Evolutionary conservation across 2,797 vertebrate species (phyloP).

Genomic region (Nannoperca australis): DNA sequence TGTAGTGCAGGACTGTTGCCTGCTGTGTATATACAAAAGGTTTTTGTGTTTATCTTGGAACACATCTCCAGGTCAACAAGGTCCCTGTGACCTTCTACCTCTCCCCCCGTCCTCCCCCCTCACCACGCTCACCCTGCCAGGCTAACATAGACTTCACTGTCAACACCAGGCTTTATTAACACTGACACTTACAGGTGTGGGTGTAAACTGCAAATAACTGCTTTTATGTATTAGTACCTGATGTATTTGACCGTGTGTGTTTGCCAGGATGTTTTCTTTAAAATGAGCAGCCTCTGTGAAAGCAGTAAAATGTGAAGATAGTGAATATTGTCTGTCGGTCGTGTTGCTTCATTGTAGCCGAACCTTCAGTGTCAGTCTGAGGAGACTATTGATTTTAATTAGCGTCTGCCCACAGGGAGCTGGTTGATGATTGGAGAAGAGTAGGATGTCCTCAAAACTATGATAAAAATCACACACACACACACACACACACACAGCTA

Average conservation of each 20-base stretch:
- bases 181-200: constrained; percentile 4
- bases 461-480: constrained; percentile 89
- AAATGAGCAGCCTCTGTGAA: not conserved
- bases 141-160: constrained; percentile 56
- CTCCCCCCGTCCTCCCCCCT: constrained; percentile 40
- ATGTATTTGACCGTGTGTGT: not conserved
- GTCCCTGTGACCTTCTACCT: constrained; percentile 70
- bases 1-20: constrained; percentile 29
- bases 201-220: constrained; percentile 1
- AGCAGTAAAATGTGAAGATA: constrained; percentile 35
- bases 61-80: constrained; percentile 71
- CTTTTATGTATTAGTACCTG: constrained; percentile 1
- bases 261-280: not conserved
- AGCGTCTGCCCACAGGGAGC: constrained; percentile 95
- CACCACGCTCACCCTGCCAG: constrained; percentile 42
- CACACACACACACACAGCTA: constrained; percentile 80
- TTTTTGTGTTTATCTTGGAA: constrained; percentile 65
- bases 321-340: constrained; percentile 37
- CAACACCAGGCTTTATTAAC: constrained; percentile 20
- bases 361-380: constrained; percentile 82
- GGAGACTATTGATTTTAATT: constrained; percentile 99
- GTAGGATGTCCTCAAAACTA: constrained; percentile 91
- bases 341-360: constrained; percentile 73
- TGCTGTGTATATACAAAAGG: constrained; percentile 59
- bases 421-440: constrained; percentile 93